Evolutionary conservation across 2,888 invertebrate genomes (phyloP).

Genomic region (Leptopilina drosophilae): DNA sequence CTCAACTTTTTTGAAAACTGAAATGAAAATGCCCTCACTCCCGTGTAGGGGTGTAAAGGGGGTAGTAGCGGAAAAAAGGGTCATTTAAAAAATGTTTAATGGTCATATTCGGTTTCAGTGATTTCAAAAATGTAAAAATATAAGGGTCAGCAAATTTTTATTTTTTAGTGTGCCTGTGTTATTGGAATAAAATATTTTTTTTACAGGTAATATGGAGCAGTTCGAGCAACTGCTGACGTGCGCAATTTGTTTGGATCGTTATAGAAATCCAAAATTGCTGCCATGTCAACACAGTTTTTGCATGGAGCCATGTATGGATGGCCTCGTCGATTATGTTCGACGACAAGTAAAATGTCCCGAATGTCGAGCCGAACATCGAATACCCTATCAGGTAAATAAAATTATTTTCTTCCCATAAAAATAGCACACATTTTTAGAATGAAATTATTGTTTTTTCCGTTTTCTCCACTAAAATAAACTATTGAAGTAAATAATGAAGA

Average conservation of each 20-base stretch:
- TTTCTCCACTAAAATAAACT: too few relatives aligned
- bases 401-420: not conserved
- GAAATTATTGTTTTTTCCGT: too few relatives aligned
- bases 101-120: too few relatives aligned
- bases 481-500: too few relatives aligned
- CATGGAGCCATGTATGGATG: constrained; percentile 99
- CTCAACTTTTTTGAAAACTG: too few relatives aligned
- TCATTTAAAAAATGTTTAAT: too few relatives aligned
- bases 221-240: constrained; percentile 98
- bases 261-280: constrained; percentile 97
- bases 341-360: constrained; percentile 98
- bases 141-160: too few relatives aligned
- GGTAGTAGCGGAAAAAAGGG: too few relatives aligned
- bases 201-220: constrained; percentile 86
- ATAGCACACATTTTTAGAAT: not conserved
- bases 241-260: constrained; percentile 98
- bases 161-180: too few relatives aligned
- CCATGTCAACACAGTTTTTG: constrained; percentile 99
- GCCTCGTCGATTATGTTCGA: constrained; percentile 95
- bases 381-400: constrained; percentile 91
- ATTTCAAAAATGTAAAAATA: too few relatives aligned
- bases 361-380: constrained; percentile 97
- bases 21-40: too few relatives aligned
- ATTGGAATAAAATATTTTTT: not conserved
- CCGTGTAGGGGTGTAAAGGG: too few relatives aligned